phyloP scores from a whole-genome alignment of 2,888 invertebrate genomes.

The Drosophila algonquin region DNA sequence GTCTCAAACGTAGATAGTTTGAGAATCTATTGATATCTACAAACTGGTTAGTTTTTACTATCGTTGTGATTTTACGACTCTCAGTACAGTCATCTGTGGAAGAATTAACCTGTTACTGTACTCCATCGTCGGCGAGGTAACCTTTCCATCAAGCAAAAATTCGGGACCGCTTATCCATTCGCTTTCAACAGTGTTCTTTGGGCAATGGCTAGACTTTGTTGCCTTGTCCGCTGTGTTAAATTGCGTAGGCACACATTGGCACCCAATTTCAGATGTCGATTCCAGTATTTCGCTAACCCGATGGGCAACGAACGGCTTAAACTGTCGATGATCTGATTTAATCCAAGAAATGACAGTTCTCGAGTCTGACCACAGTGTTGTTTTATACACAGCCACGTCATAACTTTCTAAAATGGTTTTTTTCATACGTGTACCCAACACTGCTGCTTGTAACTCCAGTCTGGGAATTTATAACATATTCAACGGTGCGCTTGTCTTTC shows the following conservation, averaged over 20 bases:
- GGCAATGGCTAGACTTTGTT: not conserved
- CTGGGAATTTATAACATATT: conserved; percentile 2
- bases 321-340: not conserved
- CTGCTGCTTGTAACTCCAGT: not conserved
- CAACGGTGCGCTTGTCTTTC: conserved; percentile 4
- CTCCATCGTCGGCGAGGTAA: not conserved
- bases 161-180: not conserved
- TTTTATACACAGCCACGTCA: not conserved
- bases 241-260: not conserved
- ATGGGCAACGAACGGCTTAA: too few species aligned
- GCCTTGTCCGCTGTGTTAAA: not conserved
- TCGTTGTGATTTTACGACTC: not conserved
- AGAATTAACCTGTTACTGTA: too few species aligned
- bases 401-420: not conserved
- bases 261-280: not conserved
- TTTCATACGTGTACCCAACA: not conserved
- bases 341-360: conserved; percentile 1
- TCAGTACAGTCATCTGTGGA: not conserved
- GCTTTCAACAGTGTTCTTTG: not conserved
- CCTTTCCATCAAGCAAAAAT: not conserved
- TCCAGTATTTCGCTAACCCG: too few species aligned
- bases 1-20: not conserved
- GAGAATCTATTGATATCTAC: not conserved
- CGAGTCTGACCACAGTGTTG: not conserved
- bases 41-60: not conserved